Base-by-base conservation (phyloP, 2,888 invertebrate genomes). In the Rhodophaea formosa region DNA sequence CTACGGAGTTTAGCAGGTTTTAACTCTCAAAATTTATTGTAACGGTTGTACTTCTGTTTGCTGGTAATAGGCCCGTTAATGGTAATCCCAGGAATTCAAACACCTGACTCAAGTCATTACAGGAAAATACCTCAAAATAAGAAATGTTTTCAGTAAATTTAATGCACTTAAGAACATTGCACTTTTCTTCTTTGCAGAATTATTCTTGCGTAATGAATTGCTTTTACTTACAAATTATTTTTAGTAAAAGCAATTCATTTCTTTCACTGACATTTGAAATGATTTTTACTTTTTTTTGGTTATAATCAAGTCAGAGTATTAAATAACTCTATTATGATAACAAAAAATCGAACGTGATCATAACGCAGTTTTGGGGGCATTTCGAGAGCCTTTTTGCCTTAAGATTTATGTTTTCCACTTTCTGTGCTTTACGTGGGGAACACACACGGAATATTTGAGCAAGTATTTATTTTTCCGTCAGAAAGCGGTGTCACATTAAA, bases 1-100 rank as follows among this genome's bases (percentile, higher is more conserved):
- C 58, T 61, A 35, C 63, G 69, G 69, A 78, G 73, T 79, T 82
- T 78, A 80, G 82, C 75, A 74, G 77, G 80, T 72, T 75, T 82
- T 84, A 80, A 77, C 82, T 74, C 75, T 80, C 81, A 72, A 80
- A 87, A 90, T 90, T 90, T 89, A 90, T 89, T 82, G 83, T 82
- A 79, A 80, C 76, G 67, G 69, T 72, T 78, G 77, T 79, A 78
- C 79, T 77, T 77, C 84, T 78, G 82, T 79, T 85, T 79, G 75
- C 77, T 75, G 71, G 78, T 80, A 81, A 84, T 80, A 81, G 80
- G 72, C 63, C 69, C 74, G 74, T 83, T 86, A 84, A 84, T 76
- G 79, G 77, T 79, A 75, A 82, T 80, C 77, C 77, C 72, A 75
- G 74, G 77, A 76, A 77, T 71, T 75, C 64, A 70, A 82, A 82